Evolutionary conservation across 2,888 invertebrate genomes (phyloP).

Genomic region (Troides helena): DNA sequence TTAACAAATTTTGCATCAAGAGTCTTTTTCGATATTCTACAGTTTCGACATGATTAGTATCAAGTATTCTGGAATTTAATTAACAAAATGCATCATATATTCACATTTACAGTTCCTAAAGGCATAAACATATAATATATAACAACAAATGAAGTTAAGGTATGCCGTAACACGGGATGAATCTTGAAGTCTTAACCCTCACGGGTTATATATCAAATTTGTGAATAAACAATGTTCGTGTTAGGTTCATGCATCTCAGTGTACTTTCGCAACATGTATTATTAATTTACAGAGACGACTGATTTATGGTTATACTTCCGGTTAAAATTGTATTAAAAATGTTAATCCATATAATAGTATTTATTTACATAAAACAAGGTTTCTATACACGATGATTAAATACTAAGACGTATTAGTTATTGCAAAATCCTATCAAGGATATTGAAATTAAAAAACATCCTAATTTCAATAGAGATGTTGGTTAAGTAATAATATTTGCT

Average conservation of each 20-base stretch:
- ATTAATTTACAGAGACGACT: constrained; percentile 1
- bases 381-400: no score
- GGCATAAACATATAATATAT: not conserved
- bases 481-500: no score
- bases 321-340: not conserved
- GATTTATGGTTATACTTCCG: not conserved
- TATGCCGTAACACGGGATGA: not conserved
- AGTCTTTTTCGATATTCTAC: not conserved
- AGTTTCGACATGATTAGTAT: no score
- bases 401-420: no score
- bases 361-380: no score
- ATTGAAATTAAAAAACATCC: no score
- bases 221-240: not conserved
- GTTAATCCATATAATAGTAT: no score
- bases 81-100: not conserved
- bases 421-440: no score
- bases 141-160: not conserved
- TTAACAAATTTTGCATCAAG: not conserved
- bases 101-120: not conserved
- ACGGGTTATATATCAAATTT: constrained; percentile 16
- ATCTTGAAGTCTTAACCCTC: not conserved
- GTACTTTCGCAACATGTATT: not conserved
- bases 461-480: no score
- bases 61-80: not conserved
- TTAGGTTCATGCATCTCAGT: constrained; percentile 9